Evolutionary conservation across 2,888 invertebrate genomes (phyloP), one percentile per base, ranked within the genome.

Genomic region (Cheilosia soror): DNA sequence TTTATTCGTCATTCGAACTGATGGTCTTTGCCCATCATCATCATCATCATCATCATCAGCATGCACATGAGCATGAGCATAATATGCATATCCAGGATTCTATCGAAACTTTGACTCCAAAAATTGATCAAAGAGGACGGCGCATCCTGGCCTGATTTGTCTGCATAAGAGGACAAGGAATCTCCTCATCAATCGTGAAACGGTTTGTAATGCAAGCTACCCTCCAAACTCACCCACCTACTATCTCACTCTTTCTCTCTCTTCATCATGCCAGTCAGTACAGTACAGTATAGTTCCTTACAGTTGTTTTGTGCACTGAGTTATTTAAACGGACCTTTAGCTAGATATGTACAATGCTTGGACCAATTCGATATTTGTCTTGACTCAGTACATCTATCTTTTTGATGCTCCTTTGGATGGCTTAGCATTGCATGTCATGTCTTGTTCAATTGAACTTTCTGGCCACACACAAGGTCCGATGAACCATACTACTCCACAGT

Each of bases 151-250:
- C 9, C 79, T 79, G 78, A 83, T 79, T 79, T 78, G 78, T 68
- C 78, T 73, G 68, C 78, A n/a, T n/a, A 73, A 73, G 78, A 76
- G 76, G 76, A 84, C 71, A 66, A 68, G 85, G 72, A 85, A 85
- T 72, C 81, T 81, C n/a, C 81, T 58, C 85, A 81, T 85, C 81
- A 85, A 85, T 85, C 76, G 81, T 72, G 66, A 71, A 81, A 81
- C 68, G 76, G 72, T 81, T 81, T 77, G 80, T 84, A 84, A 84
- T 84, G 75, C 80, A 79, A 75, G 62, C 57, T 5, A 15, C 15
- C 13, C 37, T 13, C 13, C 20, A 25, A 33, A 37, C 20, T 20
- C 20, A 20, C 2, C 20, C 20, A 20, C 20, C 20, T 20, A 20
- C 20, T 20, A 20, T 20, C 20, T 20, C 1, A 25, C 40, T 49